Evolutionary conservation across 2,888 invertebrate genomes (phyloP).

Genomic region (Parapristionchus giblindavisi): DNA sequence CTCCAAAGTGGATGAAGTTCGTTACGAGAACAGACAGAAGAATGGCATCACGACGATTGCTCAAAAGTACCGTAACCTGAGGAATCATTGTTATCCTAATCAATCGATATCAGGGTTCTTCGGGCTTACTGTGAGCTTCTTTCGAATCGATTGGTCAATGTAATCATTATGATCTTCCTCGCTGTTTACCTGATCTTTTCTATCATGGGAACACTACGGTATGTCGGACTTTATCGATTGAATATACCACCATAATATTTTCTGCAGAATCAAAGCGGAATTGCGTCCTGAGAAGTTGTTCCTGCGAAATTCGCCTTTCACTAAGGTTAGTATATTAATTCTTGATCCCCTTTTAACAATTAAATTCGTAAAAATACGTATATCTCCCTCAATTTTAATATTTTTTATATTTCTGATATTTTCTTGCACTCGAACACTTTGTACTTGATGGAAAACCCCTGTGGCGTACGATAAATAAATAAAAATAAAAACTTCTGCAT

Average conservation of each 20-base stretch:
- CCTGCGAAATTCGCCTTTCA: constrained; percentile 58
- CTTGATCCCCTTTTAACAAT: neutral
- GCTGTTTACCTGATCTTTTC: constrained; percentile 57
- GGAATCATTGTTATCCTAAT: neutral
- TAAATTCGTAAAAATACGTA: too few relatives aligned
- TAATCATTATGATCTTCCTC: constrained; percentile 54
- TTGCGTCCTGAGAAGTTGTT: constrained; percentile 64
- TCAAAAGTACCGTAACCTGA: constrained; percentile 14
- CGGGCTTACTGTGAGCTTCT: constrained; percentile 58
- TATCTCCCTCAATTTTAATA: too few relatives aligned
- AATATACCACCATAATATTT: neutral
- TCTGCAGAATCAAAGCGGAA: constrained; percentile 61
- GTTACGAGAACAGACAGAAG: constrained; percentile 15
- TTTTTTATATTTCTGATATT: neutral
- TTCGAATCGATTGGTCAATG: constrained; percentile 53
- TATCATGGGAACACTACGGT: constrained; percentile 45
- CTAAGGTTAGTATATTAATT: constrained; percentile 48
- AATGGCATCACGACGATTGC: constrained; percentile 28
- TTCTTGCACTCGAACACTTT: too few relatives aligned
- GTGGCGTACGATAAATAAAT: too few relatives aligned
- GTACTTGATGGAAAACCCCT: too few relatives aligned
- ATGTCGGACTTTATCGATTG: neutral
- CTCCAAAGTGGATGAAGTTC: neutral
- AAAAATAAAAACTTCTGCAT: too few relatives aligned
- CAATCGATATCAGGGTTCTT: constrained; percentile 32